Evolutionary conservation across 2,888 invertebrate genomes (phyloP).

Genomic region (Miltochrista miniata): DNA sequence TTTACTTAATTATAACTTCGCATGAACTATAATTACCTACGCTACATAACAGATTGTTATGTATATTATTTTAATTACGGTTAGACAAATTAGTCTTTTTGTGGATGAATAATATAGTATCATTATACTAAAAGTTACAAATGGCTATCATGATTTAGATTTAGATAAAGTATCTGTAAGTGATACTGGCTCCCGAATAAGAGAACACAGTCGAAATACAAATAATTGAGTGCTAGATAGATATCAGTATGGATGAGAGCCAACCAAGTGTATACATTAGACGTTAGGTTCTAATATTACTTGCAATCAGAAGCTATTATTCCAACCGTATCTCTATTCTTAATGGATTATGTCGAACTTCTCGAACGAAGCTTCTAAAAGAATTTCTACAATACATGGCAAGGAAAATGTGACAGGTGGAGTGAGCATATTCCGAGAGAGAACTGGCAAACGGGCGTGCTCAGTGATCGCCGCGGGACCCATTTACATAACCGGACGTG

Average conservation of each 20-base stretch:
- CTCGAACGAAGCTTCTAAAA: slow-evolving; percentile 1
- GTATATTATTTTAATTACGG: slow-evolving; percentile 6
- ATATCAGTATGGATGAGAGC: slow-evolving; percentile 12
- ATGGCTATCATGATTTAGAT: slow-evolving; percentile 3
- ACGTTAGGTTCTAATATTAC: too few species aligned
- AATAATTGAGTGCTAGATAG: slow-evolving; percentile 11
- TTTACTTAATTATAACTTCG: slow-evolving; percentile 9
- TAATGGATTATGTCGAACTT: not conserved
- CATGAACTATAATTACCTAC: not conserved
- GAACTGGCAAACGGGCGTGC: slow-evolving; percentile 33
- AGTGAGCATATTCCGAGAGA: slow-evolving; percentile 45
- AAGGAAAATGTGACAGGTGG: slow-evolving; percentile 45
- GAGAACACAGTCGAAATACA: slow-evolving; percentile 7
- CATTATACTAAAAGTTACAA: not conserved
- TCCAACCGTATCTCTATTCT: slow-evolving; percentile 7
- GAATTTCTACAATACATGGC: slow-evolving; percentile 28
- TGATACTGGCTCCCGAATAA: slow-evolving; percentile 9
- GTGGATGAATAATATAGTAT: not conserved
- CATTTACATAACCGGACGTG: slow-evolving; percentile 80
- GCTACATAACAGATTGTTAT: not conserved
- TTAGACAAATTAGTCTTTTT: not conserved
- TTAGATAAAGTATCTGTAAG: slow-evolving; percentile 1
- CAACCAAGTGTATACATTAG: slow-evolving; percentile 22
- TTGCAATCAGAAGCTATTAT: slow-evolving; percentile 8
- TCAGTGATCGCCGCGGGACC: slow-evolving; percentile 43